phyloP scores from a whole-genome alignment of 1,140 invertebrate species.

The Charaxes varanes region DNA sequence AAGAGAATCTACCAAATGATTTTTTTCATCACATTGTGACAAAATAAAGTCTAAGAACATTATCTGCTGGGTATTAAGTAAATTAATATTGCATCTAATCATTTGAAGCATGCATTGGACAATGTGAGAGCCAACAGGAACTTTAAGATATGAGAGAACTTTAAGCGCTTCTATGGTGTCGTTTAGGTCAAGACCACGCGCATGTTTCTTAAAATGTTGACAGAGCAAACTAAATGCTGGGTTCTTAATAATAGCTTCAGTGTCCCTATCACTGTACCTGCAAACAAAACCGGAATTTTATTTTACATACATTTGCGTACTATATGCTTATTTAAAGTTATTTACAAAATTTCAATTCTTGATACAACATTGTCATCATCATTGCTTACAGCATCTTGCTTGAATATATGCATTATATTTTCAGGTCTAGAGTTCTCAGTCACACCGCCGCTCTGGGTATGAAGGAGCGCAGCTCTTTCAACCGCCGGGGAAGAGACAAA shows the following conservation, averaged over 20 bases:
- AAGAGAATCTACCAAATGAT: conserved; percentile 76
- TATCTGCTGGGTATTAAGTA: conserved; percentile 76
- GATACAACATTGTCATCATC: too few relatives aligned
- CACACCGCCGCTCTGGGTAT: too few relatives aligned
- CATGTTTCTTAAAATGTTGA: conserved; percentile 70
- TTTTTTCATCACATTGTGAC: conserved; percentile 40
- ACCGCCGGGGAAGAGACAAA: too few relatives aligned
- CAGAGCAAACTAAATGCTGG: conserved; percentile 49
- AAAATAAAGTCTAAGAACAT: conserved; percentile 77
- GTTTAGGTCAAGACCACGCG: conserved; percentile 66
- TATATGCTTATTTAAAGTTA: too few relatives aligned
- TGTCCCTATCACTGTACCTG: conserved; percentile 23
- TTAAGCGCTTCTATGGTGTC: conserved; percentile 76
- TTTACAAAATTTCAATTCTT: too few relatives aligned
- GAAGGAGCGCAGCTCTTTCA: too few relatives aligned
- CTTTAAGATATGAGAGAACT: conserved; percentile 72
- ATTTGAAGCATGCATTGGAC: conserved; percentile 78
- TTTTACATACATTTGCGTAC: background rate
- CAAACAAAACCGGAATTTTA: conserved; percentile 15
- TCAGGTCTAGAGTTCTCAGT: too few relatives aligned
- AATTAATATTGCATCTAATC: conserved; percentile 75
- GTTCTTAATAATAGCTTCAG: conserved; percentile 43
- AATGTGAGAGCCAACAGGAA: conserved; percentile 73
- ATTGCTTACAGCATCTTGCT: too few relatives aligned
- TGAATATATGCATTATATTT: too few relatives aligned